Evolutionary conservation across 1,140 invertebrate species (phyloP), one percentile per base, ranked within the genome.

Genomic region (Cherax destructor): DNA sequence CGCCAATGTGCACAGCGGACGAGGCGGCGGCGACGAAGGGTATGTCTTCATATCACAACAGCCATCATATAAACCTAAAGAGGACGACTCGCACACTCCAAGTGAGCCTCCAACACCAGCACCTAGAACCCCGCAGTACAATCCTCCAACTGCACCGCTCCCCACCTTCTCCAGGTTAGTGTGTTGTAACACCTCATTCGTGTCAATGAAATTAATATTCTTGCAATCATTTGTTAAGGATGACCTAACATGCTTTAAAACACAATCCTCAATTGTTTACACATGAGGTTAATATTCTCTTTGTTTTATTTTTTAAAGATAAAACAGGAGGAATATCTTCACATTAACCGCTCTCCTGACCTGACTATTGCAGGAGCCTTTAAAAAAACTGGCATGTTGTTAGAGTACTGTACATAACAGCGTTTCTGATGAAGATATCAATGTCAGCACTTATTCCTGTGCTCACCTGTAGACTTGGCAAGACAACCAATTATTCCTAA

Each of bases 91-190:
- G 10, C 18, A 65, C 61, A 65, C 61, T 4, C 61, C 61, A 4
- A 65, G 61, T 10, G 61, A 65, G 4, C 13, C 11, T 4, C 61
- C 61, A 0, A 69, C 83, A 18, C 59, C 83, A 49, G 18, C 61
- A 47, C 3, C 61, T 21, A 41, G 61, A 18, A 21, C 65, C 10
- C 83, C 61, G 49, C 83, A 21, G 65, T 59, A 30, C 21, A 47
- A 7, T 24, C 65, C 24, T 24, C 24, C 83, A 21, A 11, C 10
- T 11, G 11, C 41, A 4, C 30, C 47, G 47, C 77, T 50, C 3
- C 52, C 80, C 80, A 83, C 80, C 56, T 83, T 41, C 56, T 52
- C 80, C 80, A 83, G 80, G 80, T 83, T 65, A 24, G 80, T 83
- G 30, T 11, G 18, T 16, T 13, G 10, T 65, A 10, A 16, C 16